Percentiles rank a stretch among this genome's conserved stretches.
Conservation (phyloP, 2,113 vertebrate species). For the Lanius collurio region DNA sequence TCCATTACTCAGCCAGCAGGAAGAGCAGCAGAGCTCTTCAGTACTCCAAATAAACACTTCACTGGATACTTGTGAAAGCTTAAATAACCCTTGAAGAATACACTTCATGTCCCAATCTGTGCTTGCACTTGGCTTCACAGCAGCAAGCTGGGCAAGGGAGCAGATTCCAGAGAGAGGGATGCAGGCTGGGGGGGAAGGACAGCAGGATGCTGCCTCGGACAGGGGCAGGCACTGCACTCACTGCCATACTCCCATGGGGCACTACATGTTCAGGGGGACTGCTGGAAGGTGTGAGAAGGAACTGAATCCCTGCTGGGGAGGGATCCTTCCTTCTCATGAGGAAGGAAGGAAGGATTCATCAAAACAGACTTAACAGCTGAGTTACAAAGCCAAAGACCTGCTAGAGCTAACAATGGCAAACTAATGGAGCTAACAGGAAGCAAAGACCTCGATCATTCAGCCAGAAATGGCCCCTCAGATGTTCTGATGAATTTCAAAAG, state of each 20-base stretch:
- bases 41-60: background rate
- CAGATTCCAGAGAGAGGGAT: accelerated
- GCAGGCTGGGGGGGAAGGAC: accelerated
- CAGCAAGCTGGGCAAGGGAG: background rate
- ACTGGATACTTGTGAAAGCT: background rate
- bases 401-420: background rate
- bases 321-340: background rate
- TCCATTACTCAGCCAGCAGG: background rate
- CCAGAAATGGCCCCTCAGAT: background rate
- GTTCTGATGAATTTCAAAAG: background rate
- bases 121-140: background rate
- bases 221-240: accelerated
- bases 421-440: background rate
- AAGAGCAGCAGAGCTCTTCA: background rate
- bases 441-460: background rate
- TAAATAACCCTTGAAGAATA: background rate
- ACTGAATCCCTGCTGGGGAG: background rate
- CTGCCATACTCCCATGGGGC: background rate
- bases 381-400: background rate
- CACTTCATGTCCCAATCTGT: background rate
- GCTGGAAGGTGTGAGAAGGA: background rate
- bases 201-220: background rate
- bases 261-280: accelerated
- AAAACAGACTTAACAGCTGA: background rate
- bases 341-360: background rate